phyloP scores from a whole-genome alignment of 2,888 invertebrate genomes.

The Ryuthela nishihirai region DNA sequence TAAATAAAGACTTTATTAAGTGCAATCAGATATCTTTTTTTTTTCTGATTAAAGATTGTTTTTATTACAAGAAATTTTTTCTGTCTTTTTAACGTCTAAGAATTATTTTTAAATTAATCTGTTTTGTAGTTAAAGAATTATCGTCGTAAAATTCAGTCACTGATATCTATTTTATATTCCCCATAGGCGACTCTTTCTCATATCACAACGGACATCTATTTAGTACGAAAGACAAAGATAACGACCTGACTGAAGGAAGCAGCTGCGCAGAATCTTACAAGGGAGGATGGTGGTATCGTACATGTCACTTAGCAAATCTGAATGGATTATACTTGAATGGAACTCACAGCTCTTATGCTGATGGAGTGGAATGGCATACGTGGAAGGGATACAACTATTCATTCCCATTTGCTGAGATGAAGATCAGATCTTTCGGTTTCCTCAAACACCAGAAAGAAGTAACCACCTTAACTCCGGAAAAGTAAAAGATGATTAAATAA shows the following conservation, averaged over 20 bases:
- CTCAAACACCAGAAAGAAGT: neutral
- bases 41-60: too few relatives aligned
- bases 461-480: neutral
- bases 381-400: conserved; percentile 43
- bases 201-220: conserved; percentile 14
- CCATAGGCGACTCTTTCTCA: too few relatives aligned
- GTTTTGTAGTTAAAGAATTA: too few relatives aligned
- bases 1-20: too few relatives aligned
- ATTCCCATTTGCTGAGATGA: conserved; percentile 41
- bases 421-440: conserved; percentile 30
- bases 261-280: conserved; percentile 37
- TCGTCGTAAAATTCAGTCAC: too few relatives aligned
- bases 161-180: too few relatives aligned
- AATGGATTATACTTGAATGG: conserved; percentile 42
- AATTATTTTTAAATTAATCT: too few relatives aligned
- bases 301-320: conserved; percentile 41
- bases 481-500: neutral
- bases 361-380: conserved; percentile 43
- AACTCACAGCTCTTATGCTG: conserved; percentile 37
- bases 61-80: too few relatives aligned
- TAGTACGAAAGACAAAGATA: conserved; percentile 19
- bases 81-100: too few relatives aligned
- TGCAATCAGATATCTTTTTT: too few relatives aligned
- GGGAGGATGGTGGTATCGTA: conserved; percentile 43
- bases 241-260: neutral